Evolutionary conservation across 2,113 vertebrate genomes (phyloP), one percentile per base, ranked within the genome.

Genomic region (Phoenicopterus ruber): DNA sequence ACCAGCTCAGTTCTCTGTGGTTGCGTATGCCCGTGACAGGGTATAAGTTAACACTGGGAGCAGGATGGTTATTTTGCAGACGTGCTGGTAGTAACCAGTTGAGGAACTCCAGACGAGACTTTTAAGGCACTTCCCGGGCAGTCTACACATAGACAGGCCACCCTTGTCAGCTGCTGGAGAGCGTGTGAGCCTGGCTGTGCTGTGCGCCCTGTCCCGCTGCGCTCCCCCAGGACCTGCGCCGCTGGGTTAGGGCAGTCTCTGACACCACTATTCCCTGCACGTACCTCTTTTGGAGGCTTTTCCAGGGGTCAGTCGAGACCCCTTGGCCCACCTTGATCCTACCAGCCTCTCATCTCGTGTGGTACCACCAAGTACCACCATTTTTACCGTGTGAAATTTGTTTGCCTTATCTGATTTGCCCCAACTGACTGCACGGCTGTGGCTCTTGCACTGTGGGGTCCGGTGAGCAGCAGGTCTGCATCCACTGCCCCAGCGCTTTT

Each of bases 401-500:
- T 28, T 66, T 57, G 24, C 46, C 29, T 32, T 76, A 32, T 2
- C 34, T 0, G 7, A n/a, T 38, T 40, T 65, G 14, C n/a, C 12
- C 11, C 25, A n/a, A 32, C 26, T 52, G 34, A n/a, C 42, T 4
- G 26, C 12, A 13, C 3, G 7, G 49, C 24, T 0, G 5, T 34
- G 36, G 17, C 13, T 61, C 17, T 70, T 1, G 1, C 34, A 6
- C n/a, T 14, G 34, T 4, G 28, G 47, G 31, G 17, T 42, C 38
- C 3, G 3, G 5, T 2, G 13, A 36, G 42, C n/a, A 46, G 21
- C 5, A 3, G 15, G 1, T 25, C 46, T 29, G 26, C 20, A 74
- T 7, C 10, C 16, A 1, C 44, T 10, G 29, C n/a, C 16, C 12
- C 0, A 1, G 14, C 3, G 10, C 19, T 31, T 72, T 34, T 16